Evolutionary conservation across 2,888 invertebrate genomes (phyloP).

Genomic region (Cephus nigrinus): DNA sequence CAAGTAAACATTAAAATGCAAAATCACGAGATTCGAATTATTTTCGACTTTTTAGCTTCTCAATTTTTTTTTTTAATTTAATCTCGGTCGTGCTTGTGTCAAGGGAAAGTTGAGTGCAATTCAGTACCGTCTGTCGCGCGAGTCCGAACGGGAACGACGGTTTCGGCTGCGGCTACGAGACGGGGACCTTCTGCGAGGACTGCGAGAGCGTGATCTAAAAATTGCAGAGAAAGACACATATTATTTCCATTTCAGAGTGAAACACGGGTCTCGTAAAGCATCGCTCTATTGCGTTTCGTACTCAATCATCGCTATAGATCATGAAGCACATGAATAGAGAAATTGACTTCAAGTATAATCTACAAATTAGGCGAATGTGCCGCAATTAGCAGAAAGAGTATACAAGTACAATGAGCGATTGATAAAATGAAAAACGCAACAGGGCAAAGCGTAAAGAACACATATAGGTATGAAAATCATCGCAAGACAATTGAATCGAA

Average conservation of each 20-base stretch:
- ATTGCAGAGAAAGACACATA: slow-evolving; percentile 30
- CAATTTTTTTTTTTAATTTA: background rate
- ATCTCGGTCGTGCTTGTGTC: background rate
- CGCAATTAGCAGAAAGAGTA: background rate
- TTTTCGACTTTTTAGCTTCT: background rate
- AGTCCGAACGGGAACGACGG: slow-evolving; percentile 63
- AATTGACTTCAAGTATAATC: background rate
- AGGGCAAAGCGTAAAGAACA: slow-evolving; percentile 18
- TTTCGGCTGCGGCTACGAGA: slow-evolving; percentile 64
- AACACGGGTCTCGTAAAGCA: background rate
- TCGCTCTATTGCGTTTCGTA: slow-evolving; percentile 4
- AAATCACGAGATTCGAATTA: background rate
- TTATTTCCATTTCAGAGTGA: slow-evolving; percentile 9
- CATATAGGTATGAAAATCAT: slow-evolving; percentile 56
- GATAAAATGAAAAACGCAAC: background rate
- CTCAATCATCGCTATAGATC: background rate
- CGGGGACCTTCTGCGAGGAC: slow-evolving; percentile 60
- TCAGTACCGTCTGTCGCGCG: slow-evolving; percentile 63
- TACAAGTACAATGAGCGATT: background rate
- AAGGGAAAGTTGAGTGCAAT: slow-evolving; percentile 13
- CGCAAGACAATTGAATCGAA: slow-evolving; percentile 53
- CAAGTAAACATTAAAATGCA: background rate
- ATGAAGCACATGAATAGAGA: background rate
- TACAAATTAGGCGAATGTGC: background rate
- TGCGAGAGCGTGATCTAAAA: slow-evolving; percentile 64